Base-by-base conservation (phyloP, 2,113 vertebrate species). In the Corythornis madagascariensis region DNA sequence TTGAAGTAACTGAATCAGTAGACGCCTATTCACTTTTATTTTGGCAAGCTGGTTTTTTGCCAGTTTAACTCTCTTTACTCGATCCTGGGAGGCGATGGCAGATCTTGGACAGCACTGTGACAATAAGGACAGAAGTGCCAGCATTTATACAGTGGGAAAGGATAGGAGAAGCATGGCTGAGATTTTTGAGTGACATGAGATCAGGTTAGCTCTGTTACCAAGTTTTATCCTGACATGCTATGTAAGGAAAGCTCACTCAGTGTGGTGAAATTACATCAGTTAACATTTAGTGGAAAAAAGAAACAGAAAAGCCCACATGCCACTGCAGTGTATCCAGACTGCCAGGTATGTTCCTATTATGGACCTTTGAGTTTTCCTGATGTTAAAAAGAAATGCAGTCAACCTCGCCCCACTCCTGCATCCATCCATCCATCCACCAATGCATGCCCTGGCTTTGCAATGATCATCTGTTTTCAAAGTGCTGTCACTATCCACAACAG, bases 331-430 rank as follows among this genome's bases (percentile, higher is more conserved):
- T 5, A 42, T 4, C 0, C 5, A 42, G 24, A 26, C 19, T 10
- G 16, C 31, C 31, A 66, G 33, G 6, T 48, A 16, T 14, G 5
- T 28, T 89, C 61, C 45, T 33, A 1, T 21, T 35, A 47, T 0
- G 3, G 42, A 67, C 15, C 33, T 83, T 17, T 6, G 15, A 74
- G 60, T 42, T 64, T 50, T 38, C 38, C 14, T 28, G 20, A 40
- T 31, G 29, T 19, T 43, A 28, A 22, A 73, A 77, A 74, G 31
- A 73, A 92, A 77, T 5, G 3, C 7, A 56, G 22, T 13, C 6
- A 2, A 25, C 3, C 8, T 11, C 4, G 4, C 9, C 9, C 3
- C 9, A 14, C 10, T 13, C 29, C 16, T 5, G 0, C 13, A 29
- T 1, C 6, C 1, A 8, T 38, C 42, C 2, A 2, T 59, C 53